phyloP scores from a whole-genome alignment of 2,888 invertebrate genomes.

The Ornithoptera alexandrae region DNA sequence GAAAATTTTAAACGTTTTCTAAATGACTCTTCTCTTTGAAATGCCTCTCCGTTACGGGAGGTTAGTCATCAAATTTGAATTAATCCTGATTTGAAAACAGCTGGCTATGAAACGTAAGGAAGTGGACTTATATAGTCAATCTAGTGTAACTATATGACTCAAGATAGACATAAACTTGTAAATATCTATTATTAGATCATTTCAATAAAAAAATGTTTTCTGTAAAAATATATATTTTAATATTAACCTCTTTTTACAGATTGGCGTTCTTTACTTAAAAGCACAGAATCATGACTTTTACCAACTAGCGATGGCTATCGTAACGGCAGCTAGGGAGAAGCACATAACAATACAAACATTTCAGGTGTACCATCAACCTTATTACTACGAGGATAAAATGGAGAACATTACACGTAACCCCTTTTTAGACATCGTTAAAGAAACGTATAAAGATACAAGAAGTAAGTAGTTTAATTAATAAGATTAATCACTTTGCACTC shows the following conservation, averaged over 20 bases:
- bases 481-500: not conserved
- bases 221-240: not conserved
- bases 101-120: too few relatives aligned
- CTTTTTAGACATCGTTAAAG: constrained; percentile 88
- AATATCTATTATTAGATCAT: too few relatives aligned
- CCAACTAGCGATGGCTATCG: constrained; percentile 88
- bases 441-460: constrained; percentile 91
- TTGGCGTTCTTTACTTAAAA: constrained; percentile 90
- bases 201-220: too few relatives aligned
- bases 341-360: constrained; percentile 85
- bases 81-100: too few relatives aligned
- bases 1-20: too few relatives aligned
- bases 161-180: too few relatives aligned
- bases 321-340: constrained; percentile 84
- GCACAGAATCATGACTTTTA: constrained; percentile 87
- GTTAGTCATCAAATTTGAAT: too few relatives aligned
- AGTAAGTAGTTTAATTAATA: constrained; percentile 81
- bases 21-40: too few relatives aligned
- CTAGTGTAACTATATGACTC: too few relatives aligned
- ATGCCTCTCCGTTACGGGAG: too few relatives aligned
- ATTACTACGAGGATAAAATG: constrained; percentile 82
- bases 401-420: constrained; percentile 92
- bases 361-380: constrained; percentile 66
- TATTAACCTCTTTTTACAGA: constrained; percentile 65
- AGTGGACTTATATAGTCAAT: too few relatives aligned